Evolutionary conservation across 2,888 invertebrate genomes (phyloP), one percentile per base, ranked within the genome.

Genomic region (Lepidochrysops patricia): DNA sequence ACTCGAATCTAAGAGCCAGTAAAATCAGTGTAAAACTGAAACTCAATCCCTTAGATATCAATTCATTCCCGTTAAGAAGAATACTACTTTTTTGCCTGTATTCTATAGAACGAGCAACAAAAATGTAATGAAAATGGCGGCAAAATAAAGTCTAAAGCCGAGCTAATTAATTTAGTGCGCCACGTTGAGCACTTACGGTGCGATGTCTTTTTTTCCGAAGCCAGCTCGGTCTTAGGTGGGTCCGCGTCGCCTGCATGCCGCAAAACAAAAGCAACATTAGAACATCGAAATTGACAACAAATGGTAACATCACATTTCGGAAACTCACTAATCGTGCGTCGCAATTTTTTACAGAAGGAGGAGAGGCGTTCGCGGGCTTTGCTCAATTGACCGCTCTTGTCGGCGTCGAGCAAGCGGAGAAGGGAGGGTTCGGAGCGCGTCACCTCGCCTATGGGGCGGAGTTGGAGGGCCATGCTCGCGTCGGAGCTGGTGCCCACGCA

Each of bases 211-310:
- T 88, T 88, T 72, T 89, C 89, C 73, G 86, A 74, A 79, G 84
- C 80, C 81, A 81, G 81, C 79, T 88, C 89, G 78, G 74, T 72
- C 82, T 84, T 86, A 82, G 86, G 80, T 73, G 88, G 80, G 73
- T 90, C 82, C 89, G 88, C 85, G 84, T 90, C 82, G 84, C 89
- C 87, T 89, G 88, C 75, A 72, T 71, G 76, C 77, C 76, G 79
- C 79, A 83, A 84, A 86, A 88, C 86, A 89, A 88, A 88, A 88
- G 84, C 84, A 84, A 75, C 79, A 87, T 89, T 88, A 88, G 83
- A 86, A 87, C 80, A 87, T 82, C 81, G 70, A 80, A 72, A 66
- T 73, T 71, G 67, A 70, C 72, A 74, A 72, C 63, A 72, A 34
- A 13, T 27, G 43, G 25, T 23, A 32, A 58, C 58, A 49, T 23